Evolutionary conservation across 2,888 invertebrate genomes (phyloP).

Genomic region (Eretmocerus hayati): DNA sequence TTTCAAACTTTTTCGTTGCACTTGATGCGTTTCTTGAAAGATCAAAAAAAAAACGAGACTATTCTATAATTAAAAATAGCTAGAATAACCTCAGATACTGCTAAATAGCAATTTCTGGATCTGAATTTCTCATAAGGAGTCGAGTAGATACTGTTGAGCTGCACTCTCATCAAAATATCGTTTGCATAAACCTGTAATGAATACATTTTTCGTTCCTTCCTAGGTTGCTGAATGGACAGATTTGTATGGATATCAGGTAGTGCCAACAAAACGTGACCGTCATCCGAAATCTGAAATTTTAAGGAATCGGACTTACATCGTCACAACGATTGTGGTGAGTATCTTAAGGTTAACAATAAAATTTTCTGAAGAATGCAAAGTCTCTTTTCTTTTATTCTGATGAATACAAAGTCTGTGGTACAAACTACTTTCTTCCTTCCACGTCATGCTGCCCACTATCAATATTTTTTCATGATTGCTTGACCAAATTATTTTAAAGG

Average conservation of each 20-base stretch:
- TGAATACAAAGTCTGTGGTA: background rate
- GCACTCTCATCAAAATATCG: too few relatives aligned
- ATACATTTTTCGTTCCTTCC: conserved; percentile 5
- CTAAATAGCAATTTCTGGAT: too few relatives aligned
- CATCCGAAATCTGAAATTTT: conserved; percentile 67
- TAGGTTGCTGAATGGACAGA: conserved; percentile 86
- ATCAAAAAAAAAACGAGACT: too few relatives aligned
- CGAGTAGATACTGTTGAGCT: too few relatives aligned
- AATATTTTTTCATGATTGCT: background rate
- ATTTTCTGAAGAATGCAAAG: background rate
- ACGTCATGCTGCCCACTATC: too few relatives aligned
- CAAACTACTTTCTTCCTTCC: too few relatives aligned
- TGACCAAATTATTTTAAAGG: conserved; percentile 53
- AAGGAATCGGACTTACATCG: conserved; percentile 76
- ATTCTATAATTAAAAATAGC: too few relatives aligned
- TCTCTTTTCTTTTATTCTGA: background rate
- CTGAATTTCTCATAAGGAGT: too few relatives aligned
- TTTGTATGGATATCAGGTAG: conserved; percentile 65
- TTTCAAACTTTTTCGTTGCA: too few relatives aligned
- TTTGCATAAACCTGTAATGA: background rate
- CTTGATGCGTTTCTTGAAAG: too few relatives aligned
- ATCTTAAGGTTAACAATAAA: background rate
- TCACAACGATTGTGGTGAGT: conserved; percentile 73
- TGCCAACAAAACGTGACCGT: conserved; percentile 69
- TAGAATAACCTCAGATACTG: too few relatives aligned